These are phyloP conservation scores for Zeus faber DNA, from an alignment of 2,113 vertebrate genomes.

Conservation along the genomic window DNA sequence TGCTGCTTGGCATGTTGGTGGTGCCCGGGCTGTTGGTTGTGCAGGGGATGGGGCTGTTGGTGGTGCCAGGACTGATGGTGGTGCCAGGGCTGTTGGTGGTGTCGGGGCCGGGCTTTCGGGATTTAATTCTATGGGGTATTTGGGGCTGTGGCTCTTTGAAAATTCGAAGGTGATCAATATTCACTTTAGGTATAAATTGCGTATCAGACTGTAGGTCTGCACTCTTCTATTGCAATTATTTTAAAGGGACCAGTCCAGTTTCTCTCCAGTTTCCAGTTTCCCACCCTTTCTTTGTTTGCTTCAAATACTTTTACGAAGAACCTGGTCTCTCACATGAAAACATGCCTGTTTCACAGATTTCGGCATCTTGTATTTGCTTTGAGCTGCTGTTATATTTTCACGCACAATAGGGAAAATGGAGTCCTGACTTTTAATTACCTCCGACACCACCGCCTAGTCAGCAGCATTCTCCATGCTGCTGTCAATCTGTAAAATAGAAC, in stretches of 20 bases:
- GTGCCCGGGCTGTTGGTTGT: neutral
- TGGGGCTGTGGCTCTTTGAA: neutral
- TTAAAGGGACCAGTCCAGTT: conserved; percentile 1
- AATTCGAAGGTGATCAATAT: conserved; percentile 2
- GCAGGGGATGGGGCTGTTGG: too few species aligned
- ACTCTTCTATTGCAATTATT: neutral
- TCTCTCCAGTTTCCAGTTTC: neutral
- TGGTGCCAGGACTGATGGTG: too few species aligned
- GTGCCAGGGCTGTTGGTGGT: neutral
- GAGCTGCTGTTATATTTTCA: neutral
- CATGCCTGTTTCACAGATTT: conserved; percentile 3
- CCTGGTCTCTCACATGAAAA: conserved; percentile 1
- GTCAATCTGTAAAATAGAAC: conserved; percentile 9
- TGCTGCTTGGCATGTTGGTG: conserved; percentile 2
- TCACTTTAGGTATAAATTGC: neutral
- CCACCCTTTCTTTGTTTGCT: neutral
- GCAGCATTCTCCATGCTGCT: conserved; percentile 2
- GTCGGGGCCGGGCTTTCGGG: neutral
- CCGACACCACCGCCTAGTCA: conserved; percentile 5
- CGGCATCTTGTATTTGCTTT: neutral
- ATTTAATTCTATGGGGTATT: neutral
- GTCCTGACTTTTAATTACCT: conserved; percentile 6
- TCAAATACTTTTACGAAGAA: neutral
- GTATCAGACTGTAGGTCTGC: neutral
- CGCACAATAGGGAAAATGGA: neutral